phyloP scores from a whole-genome alignment of 1,140 invertebrate species.

The Drosophila bifasciata region DNA sequence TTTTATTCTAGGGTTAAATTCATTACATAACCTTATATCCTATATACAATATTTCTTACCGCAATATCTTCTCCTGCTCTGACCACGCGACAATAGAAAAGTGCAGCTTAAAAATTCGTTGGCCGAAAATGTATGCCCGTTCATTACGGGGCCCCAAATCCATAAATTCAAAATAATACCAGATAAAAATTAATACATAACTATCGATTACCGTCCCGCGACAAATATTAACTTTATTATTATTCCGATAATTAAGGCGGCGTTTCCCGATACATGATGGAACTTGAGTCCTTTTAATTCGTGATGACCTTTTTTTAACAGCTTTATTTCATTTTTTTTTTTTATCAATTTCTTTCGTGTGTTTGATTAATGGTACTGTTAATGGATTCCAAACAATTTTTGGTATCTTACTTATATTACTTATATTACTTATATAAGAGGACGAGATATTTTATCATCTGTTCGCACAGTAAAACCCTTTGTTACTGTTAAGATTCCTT shows the following conservation, averaged over 20 bases:
- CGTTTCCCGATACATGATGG: conserved; percentile 1
- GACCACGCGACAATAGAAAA: no score
- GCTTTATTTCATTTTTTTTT: neutral
- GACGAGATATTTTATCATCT: conserved; percentile 1
- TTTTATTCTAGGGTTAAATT: no score
- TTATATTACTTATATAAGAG: conserved; percentile 1
- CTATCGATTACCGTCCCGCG: no score
- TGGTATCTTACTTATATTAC: neutral
- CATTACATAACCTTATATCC: no score
- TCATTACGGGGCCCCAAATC: no score
- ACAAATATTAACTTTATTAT: no score
- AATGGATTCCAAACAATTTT: conserved; percentile 2
- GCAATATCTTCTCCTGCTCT: no score
- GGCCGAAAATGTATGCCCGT: no score
- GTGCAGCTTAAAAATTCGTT: no score
- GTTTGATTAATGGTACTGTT: neutral
- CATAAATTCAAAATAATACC: no score
- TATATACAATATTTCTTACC: no score
- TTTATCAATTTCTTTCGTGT: neutral
- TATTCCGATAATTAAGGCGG: neutral
- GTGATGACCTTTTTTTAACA: neutral
- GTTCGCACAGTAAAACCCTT: conserved; percentile 3
- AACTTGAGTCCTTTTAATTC: conserved; percentile 1
- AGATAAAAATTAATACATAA: no score
- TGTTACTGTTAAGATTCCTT: neutral